Evolutionary conservation across 2,797 vertebrate genomes (phyloP).

Genomic region (Falco novaeseelandiae): DNA sequence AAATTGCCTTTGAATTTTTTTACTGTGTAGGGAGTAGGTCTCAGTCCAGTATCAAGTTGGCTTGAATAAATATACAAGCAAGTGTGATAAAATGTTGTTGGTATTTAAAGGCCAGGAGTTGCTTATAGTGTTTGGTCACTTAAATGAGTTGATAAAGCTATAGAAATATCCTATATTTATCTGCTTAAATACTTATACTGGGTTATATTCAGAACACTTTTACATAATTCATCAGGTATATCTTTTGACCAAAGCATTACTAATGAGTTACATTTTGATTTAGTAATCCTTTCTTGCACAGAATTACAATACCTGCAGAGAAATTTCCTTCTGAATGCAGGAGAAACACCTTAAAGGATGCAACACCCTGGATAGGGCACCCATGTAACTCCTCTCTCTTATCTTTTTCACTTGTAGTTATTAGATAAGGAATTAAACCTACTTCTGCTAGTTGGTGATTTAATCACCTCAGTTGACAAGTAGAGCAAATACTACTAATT

Average conservation of each 20-base stretch:
- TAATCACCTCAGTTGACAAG: not conserved
- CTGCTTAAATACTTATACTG: not conserved
- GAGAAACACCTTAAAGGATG: not conserved
- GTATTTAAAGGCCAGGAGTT: not conserved
- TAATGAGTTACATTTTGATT: not conserved
- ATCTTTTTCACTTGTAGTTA: not conserved
- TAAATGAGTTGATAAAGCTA: not conserved
- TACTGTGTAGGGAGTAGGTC: not conserved
- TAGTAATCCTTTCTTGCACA: not conserved
- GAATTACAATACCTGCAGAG: not conserved
- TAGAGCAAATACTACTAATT: not conserved
- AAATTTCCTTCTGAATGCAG: not conserved
- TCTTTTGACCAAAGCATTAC: not conserved
- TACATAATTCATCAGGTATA: not conserved
- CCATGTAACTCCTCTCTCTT: not conserved
- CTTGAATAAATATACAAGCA: not conserved
- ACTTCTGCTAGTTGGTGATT: not conserved
- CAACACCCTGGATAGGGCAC: rapidly evolving
- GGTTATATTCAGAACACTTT: not conserved
- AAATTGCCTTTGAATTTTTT: not conserved
- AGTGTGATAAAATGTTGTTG: not conserved
- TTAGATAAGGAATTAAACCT: not conserved
- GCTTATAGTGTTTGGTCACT: not conserved
- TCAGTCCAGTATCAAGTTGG: not conserved
- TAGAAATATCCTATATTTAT: not conserved